phyloP scores from a whole-genome alignment of 2,888 invertebrate species.

The Drosophila affinis region DNA sequence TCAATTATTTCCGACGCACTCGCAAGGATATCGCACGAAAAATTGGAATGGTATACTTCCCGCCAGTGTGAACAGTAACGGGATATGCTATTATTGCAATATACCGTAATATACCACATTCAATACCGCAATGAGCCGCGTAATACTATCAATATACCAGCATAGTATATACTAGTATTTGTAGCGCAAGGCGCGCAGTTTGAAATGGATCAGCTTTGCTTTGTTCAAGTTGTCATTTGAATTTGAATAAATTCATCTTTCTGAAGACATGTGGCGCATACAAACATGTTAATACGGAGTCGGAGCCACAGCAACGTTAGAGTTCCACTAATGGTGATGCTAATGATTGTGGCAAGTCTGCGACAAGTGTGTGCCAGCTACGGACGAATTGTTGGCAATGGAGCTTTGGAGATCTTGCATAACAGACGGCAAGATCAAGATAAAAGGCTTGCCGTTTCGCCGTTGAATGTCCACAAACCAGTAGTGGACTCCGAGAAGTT shows the following conservation, averaged over 20 bases:
- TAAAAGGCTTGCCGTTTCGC: too few relatives aligned
- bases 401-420: background rate
- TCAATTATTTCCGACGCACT: too few relatives aligned
- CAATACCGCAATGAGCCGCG: too few relatives aligned
- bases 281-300: slow-evolving; percentile 61
- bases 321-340: slow-evolving; percentile 39
- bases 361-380: slow-evolving; percentile 14
- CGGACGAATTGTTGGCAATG: background rate
- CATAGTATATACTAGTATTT: background rate
- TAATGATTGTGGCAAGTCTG: slow-evolving; percentile 24
- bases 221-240: background rate
- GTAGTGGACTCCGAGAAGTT: background rate
- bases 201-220: background rate
- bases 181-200: background rate
- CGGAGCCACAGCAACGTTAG: slow-evolving; percentile 22
- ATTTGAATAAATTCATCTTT: background rate
- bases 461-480: background rate
- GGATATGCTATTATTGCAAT: too few relatives aligned
- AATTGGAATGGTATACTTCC: too few relatives aligned
- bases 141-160: too few relatives aligned
- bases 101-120: too few relatives aligned
- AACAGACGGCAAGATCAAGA: background rate
- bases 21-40: too few relatives aligned
- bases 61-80: too few relatives aligned
- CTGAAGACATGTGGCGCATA: slow-evolving; percentile 32